Conservation (phyloP, 2,888 invertebrate species). For the Caenorhabditis auriculariae region DNA sequence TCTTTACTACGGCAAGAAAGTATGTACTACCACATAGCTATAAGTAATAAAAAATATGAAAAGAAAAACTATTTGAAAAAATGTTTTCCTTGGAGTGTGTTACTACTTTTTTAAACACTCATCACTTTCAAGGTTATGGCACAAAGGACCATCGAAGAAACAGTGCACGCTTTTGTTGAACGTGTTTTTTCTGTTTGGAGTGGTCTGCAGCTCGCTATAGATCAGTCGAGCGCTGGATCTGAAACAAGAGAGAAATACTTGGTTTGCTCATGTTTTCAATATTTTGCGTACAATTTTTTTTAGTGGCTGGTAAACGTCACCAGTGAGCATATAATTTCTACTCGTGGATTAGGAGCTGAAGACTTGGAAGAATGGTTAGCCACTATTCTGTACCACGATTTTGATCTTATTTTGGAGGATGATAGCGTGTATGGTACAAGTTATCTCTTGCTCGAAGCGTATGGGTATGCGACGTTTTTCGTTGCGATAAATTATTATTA, state of each 20-base stretch:
- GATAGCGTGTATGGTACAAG: constrained; percentile 42
- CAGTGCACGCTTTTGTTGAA: constrained; percentile 14
- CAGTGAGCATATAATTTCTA: constrained; percentile 31
- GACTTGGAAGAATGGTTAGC: constrained; percentile 52
- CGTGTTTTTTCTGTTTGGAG: constrained; percentile 37
- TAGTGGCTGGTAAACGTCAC: constrained; percentile 48
- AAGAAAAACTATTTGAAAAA: too few species aligned
- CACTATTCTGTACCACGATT: constrained; percentile 43
- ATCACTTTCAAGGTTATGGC: not conserved
- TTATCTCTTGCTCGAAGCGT: constrained; percentile 39
- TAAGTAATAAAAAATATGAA: too few species aligned
- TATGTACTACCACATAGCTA: too few species aligned
- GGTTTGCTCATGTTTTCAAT: constrained; percentile 13
- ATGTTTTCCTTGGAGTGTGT: too few species aligned
- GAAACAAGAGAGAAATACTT: constrained; percentile 46
- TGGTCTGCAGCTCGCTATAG: constrained; percentile 48
- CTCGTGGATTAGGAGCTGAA: constrained; percentile 41
- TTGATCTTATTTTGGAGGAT: constrained; percentile 52
- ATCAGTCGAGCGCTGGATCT: constrained; percentile 43
- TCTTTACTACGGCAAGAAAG: too few species aligned
- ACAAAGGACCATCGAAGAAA: constrained; percentile 4
- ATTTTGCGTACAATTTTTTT: constrained; percentile 13
- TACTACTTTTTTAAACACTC: too few species aligned
- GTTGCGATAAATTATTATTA: not conserved
- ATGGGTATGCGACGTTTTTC: constrained; percentile 9